A percentile compares a stretch with the other conserved stretches of the same genome.
These are phyloP conservation scores for Capricornis sumatraensis DNA, from an alignment of 2,113 vertebrate species.

Conservation along the genomic window DNA sequence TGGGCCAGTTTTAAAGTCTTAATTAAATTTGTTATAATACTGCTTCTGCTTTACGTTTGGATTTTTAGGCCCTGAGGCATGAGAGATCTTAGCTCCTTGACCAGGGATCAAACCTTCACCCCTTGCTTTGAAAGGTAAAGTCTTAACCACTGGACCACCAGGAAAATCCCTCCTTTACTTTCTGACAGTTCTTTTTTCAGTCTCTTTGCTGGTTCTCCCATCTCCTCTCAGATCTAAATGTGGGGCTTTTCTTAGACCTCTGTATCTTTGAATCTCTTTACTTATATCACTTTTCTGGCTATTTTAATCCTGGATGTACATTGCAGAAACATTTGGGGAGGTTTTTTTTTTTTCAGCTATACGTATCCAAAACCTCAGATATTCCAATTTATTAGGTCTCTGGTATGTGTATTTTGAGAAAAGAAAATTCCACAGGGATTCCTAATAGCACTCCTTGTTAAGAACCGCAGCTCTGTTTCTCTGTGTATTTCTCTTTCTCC, in stretches of 20 bases:
- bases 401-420: conserved; percentile 5
- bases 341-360: background rate
- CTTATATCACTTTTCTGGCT: background rate
- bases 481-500: background rate
- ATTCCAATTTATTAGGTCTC: background rate
- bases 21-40: background rate
- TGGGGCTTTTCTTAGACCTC: background rate
- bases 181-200: background rate
- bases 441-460: background rate
- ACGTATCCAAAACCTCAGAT: background rate
- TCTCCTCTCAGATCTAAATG: background rate
- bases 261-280: background rate
- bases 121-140: background rate
- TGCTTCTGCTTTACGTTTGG: background rate
- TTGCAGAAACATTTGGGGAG: background rate
- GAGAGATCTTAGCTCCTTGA: background rate
- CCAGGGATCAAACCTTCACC: background rate
- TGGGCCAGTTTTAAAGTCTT: background rate
- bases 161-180: background rate
- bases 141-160: background rate
- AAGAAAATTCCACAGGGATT: background rate
- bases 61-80: background rate
- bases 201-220: background rate
- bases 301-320: background rate
- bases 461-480: background rate